Conservation (phyloP, 2,888 invertebrate species). For the Andrena chrysosceles region DNA sequence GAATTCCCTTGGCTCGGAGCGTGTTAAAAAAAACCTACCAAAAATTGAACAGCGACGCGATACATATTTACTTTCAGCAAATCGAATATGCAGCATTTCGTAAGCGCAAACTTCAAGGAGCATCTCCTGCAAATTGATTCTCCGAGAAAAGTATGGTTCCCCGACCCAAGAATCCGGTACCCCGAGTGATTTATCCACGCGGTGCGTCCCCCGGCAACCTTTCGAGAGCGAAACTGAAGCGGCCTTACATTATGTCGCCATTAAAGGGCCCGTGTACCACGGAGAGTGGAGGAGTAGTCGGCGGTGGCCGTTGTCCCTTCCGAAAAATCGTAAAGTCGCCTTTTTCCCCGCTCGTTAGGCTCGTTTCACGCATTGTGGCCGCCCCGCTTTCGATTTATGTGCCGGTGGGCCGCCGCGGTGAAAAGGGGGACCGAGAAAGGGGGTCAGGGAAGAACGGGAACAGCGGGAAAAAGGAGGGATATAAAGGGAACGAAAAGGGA, state of each 20-base stretch:
- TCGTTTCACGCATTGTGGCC: constrained; percentile 74
- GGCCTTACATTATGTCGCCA: constrained; percentile 50
- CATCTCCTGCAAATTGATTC: too few relatives aligned
- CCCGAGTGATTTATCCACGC: constrained; percentile 24
- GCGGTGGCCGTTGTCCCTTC: constrained; percentile 21
- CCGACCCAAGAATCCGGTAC: constrained; percentile 14
- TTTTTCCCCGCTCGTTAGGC: constrained; percentile 73
- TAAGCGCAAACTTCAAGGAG: too few relatives aligned
- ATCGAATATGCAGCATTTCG: too few relatives aligned
- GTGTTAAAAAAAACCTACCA: too few relatives aligned
- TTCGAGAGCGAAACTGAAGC: constrained; percentile 24
- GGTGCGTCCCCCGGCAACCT: neutral
- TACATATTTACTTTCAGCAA: too few relatives aligned
- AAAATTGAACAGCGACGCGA: too few relatives aligned
- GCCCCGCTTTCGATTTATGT: constrained; percentile 78
- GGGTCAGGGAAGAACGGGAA: constrained; percentile 32
- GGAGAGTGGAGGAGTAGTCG: neutral
- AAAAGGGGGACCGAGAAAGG: constrained; percentile 19
- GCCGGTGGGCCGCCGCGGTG: constrained; percentile 37
- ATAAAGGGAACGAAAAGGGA: constrained; percentile 16
- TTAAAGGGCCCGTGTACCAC: constrained; percentile 43
- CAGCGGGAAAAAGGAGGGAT: constrained; percentile 13
- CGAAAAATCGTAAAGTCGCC: constrained; percentile 62
- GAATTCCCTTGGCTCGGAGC: too few relatives aligned
- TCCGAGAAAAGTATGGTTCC: constrained; percentile 30